Evolutionary conservation across 2,113 vertebrate genomes (phyloP).

Genomic region (Fregata magnificens): DNA sequence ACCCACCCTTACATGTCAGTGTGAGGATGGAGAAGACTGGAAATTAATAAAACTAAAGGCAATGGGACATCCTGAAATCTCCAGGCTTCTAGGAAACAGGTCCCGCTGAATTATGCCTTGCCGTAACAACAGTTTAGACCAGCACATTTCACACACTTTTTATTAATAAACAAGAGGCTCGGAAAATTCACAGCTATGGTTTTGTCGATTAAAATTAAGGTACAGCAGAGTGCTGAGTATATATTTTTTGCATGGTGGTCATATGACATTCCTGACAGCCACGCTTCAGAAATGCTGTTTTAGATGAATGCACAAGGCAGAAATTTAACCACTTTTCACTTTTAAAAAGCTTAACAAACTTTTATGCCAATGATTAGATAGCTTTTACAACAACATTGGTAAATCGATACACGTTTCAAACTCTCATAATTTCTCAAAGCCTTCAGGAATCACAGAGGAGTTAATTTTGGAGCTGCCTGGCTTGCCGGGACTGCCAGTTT

Average conservation of each 20-base stretch:
- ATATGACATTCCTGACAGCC: not conserved
- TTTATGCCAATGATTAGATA: not conserved
- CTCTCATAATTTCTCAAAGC: constrained; percentile 29
- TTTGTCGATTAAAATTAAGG: not conserved
- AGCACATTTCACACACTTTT: not conserved
- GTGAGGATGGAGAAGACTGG: not conserved
- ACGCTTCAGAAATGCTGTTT: not conserved
- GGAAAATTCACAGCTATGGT: not conserved
- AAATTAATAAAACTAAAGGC: not conserved
- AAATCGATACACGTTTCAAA: not conserved
- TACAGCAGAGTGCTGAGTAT: not conserved
- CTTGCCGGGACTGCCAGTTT: not conserved
- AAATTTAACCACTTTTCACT: not conserved
- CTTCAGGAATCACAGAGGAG: constrained; percentile 26
- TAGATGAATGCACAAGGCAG: not conserved
- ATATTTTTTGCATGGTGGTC: not conserved
- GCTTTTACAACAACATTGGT: not conserved
- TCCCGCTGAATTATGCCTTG: not conserved
- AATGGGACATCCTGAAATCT: not conserved
- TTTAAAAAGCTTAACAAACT: constrained; percentile 17
- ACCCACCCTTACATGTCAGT: not conserved
- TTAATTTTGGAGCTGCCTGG: not conserved
- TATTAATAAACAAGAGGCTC: not conserved
- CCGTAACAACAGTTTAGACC: not conserved
- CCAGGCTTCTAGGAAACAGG: not conserved